phyloP scores from a whole-genome alignment of 2,113 vertebrate species.

The Labeo catla region DNA sequence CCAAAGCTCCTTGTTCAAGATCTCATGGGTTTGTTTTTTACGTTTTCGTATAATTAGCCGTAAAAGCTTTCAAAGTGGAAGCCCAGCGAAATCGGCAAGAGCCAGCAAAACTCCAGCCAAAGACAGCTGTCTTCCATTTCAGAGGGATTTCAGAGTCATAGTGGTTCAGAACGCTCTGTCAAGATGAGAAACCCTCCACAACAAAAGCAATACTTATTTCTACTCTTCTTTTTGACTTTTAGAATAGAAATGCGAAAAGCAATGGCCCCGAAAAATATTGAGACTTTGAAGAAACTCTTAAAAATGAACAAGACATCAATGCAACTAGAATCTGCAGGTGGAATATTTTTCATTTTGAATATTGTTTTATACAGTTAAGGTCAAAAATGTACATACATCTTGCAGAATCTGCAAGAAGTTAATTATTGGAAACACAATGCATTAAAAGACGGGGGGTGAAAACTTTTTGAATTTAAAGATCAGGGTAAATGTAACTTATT shows the following conservation, averaged over 20 bases:
- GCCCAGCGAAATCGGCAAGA: constrained; percentile 65
- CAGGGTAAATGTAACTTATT: too few species aligned
- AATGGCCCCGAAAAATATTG: constrained; percentile 15
- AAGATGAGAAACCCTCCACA: constrained; percentile 89
- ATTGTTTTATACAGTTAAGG: too few species aligned
- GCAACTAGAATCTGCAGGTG: neutral
- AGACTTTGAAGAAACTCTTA: neutral
- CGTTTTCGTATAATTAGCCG: constrained; percentile 66
- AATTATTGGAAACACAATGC: too few species aligned
- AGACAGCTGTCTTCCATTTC: constrained; percentile 81
- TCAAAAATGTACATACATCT: too few species aligned
- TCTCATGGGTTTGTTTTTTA: constrained; percentile 68
- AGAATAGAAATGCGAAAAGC: constrained; percentile 61
- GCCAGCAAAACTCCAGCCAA: constrained; percentile 67
- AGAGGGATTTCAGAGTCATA: constrained; percentile 86
- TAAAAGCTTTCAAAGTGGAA: constrained; percentile 69
- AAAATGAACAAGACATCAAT: neutral
- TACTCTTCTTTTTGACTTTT: constrained; percentile 58
- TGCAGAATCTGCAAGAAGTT: too few species aligned
- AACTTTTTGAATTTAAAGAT: too few species aligned
- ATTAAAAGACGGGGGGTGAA: too few species aligned
- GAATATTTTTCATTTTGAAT: neutral
- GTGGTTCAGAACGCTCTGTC: constrained; percentile 88
- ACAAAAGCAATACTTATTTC: constrained; percentile 77
- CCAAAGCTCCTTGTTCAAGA: constrained; percentile 74